A percentile compares a stretch with the other conserved stretches of the same genome.
These are phyloP conservation scores for Lordiphosa mommai DNA, from an alignment of 1,140 invertebrate species.

Conservation along the genomic window DNA sequence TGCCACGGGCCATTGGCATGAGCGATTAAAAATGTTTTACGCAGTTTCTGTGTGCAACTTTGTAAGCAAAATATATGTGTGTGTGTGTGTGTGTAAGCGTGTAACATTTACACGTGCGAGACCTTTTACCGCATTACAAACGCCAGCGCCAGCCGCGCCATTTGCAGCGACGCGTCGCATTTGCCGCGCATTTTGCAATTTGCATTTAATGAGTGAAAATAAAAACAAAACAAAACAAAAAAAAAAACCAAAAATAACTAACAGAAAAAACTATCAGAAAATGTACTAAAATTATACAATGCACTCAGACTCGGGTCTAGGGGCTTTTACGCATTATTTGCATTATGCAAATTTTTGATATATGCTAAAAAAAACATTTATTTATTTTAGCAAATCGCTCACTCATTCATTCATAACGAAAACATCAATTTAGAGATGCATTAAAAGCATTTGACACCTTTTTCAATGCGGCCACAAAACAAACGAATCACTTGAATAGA, in stretches of 20 bases:
- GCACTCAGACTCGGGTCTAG: not conserved
- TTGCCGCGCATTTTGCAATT: conserved; percentile 48
- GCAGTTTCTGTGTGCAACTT: conserved; percentile 14
- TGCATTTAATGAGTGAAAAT: conserved; percentile 26
- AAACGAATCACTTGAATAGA: too few relatives aligned
- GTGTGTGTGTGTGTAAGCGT: conserved; percentile 14
- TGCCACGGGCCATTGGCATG: not conserved
- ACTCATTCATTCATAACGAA: too few relatives aligned
- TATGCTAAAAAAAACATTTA: too few relatives aligned
- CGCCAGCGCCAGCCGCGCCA: conserved; percentile 17
- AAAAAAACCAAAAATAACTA: not conserved
- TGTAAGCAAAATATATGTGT: not conserved
- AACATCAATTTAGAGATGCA: too few relatives aligned
- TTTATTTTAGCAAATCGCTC: too few relatives aligned
- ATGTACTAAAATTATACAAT: conserved; percentile 10
- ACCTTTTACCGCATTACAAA: conserved; percentile 43
- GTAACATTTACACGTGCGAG: conserved; percentile 60
- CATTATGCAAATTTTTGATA: conserved; percentile 31
- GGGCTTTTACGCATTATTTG: conserved; percentile 29
- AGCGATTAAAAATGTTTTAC: conserved; percentile 25
- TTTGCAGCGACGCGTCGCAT: conserved; percentile 25
- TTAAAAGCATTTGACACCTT: too few relatives aligned
- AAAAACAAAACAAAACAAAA: too few relatives aligned
- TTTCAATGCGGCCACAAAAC: too few relatives aligned
- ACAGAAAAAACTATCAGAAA: not conserved